Conservation (phyloP, 2,113 vertebrate genomes). For the Eonycteris spelaea region DNA sequence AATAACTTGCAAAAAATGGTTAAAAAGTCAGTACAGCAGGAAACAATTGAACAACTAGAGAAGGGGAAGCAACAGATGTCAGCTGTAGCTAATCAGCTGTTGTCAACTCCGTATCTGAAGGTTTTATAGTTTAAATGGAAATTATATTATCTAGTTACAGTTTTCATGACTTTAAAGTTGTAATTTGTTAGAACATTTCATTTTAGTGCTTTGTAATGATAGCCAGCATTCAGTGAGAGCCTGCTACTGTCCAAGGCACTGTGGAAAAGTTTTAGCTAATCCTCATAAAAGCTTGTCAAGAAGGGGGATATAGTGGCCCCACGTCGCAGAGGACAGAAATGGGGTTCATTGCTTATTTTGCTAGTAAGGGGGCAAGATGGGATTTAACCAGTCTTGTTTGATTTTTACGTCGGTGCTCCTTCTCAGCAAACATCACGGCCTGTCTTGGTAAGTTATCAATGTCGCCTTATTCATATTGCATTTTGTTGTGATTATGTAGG, state of each 20-base stretch:
- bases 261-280: neutral
- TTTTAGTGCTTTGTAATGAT: neutral
- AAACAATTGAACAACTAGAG: neutral
- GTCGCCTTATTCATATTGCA: neutral
- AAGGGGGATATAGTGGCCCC: neutral
- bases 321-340: neutral
- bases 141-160: neutral
- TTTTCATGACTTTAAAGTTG: neutral
- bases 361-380: neutral
- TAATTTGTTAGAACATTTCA: neutral
- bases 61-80: neutral
- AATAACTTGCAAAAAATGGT: neutral
- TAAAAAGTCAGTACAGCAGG: neutral
- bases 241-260: neutral
- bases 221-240: neutral
- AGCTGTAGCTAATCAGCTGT: neutral
- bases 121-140: neutral
- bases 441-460: neutral
- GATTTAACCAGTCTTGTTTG: neutral
- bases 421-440: neutral
- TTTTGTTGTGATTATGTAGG: neutral
- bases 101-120: neutral
- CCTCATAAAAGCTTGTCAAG: neutral
- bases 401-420: neutral
- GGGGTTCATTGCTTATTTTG: neutral